These are phyloP conservation scores for Timema cristinae DNA, from an alignment of 2,888 invertebrate genomes.

Conservation along the genomic window DNA sequence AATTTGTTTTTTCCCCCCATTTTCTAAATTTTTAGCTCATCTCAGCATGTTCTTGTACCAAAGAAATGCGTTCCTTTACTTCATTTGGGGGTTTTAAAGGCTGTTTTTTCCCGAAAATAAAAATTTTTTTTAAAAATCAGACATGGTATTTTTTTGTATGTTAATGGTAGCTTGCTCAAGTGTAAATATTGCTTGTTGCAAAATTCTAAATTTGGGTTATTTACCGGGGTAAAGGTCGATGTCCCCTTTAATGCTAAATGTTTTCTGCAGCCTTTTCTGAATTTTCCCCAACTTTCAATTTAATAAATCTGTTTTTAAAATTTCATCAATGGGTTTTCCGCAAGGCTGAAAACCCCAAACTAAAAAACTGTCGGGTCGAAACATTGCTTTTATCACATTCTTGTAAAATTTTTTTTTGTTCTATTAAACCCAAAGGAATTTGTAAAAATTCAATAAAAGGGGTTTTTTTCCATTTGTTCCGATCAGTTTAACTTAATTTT, in stretches of 20 bases:
- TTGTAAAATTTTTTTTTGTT: slow-evolving; percentile 16
- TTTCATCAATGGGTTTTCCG: slow-evolving; percentile 39
- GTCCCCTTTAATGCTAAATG: too few species aligned
- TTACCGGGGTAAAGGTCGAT: too few species aligned
- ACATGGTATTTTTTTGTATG: too few species aligned
- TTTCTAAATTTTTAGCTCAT: not conserved
- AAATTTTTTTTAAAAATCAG: too few species aligned
- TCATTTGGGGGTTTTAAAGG: slow-evolving; percentile 26
- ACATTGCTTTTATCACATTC: slow-evolving; percentile 18
- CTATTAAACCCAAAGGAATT: slow-evolving; percentile 21
- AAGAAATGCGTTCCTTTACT: slow-evolving; percentile 46
- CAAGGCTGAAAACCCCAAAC: slow-evolving; percentile 42
- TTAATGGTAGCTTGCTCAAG: too few species aligned
- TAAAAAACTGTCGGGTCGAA: slow-evolving; percentile 41
- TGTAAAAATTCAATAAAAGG: slow-evolving; percentile 37
- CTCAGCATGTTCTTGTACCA: slow-evolving; percentile 48
- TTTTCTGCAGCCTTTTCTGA: too few species aligned
- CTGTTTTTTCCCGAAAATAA: not conserved
- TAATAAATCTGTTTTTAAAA: not conserved
- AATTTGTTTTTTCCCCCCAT: not conserved
- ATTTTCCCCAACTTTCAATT: not conserved
- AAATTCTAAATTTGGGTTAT: too few species aligned
- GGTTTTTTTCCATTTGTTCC: slow-evolving; percentile 36
- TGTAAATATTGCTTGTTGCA: too few species aligned
- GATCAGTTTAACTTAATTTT: slow-evolving; percentile 26